phyloP scores from a whole-genome alignment of 2,113 vertebrate species.

The Toxotes jaculatrix region DNA sequence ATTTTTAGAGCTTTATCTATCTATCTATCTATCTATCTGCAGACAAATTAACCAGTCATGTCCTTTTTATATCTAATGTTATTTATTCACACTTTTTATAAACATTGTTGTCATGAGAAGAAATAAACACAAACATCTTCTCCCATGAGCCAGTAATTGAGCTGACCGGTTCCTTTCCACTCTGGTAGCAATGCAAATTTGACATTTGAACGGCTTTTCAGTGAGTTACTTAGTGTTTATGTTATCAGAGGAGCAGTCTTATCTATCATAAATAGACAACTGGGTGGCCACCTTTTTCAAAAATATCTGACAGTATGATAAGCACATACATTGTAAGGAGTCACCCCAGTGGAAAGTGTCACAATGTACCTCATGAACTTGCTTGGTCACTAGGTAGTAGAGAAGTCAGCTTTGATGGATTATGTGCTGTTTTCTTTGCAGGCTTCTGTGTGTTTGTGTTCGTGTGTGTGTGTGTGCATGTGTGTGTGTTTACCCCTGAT shows the following conservation, averaged over 20 bases:
- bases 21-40: conserved; percentile 7
- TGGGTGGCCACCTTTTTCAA: conserved; percentile 20
- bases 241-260: conserved; percentile 39
- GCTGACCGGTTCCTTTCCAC: conserved; percentile 1
- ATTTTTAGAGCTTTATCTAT: neutral
- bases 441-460: conserved; percentile 10
- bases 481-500: conserved; percentile 46
- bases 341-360: conserved; percentile 40
- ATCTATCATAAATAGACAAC: conserved; percentile 55
- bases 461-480: conserved; percentile 5
- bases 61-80: neutral
- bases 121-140: conserved; percentile 6
- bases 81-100: conserved; percentile 18
- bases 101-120: neutral
- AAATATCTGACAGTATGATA: conserved; percentile 40
- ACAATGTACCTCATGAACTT: conserved; percentile 27
- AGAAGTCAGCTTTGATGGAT: conserved; percentile 72
- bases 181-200: conserved; percentile 51
- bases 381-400: conserved; percentile 47
- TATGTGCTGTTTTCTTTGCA: conserved; percentile 45
- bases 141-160: conserved; percentile 25
- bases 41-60: neutral
- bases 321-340: conserved; percentile 18
- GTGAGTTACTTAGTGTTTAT: conserved; percentile 41
- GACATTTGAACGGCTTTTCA: conserved; percentile 59